Evolutionary conservation across 2,113 vertebrate genomes (phyloP).

Genomic region (Telmatochromis brichardi): DNA sequence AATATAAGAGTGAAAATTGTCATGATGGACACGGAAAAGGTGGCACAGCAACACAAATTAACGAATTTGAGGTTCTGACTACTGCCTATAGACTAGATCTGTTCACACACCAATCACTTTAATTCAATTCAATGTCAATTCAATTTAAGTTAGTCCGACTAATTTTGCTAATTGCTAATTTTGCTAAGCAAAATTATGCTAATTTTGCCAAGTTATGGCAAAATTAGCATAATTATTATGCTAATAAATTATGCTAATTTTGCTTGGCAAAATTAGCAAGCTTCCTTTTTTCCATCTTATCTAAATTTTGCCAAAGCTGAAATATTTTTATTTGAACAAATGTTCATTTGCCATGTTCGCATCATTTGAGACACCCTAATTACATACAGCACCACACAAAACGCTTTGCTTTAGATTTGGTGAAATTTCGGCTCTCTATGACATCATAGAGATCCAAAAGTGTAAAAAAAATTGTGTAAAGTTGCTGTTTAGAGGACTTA

Average conservation of each 20-base stretch:
- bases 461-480: not conserved
- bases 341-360: not conserved
- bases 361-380: rapidly evolving
- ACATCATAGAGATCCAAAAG: not conserved
- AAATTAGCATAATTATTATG: too few relatives aligned
- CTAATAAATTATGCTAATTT: too few relatives aligned
- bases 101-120: not conserved
- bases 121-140: not conserved
- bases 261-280: not conserved
- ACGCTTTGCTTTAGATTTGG: not conserved
- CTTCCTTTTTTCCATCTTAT: not conserved
- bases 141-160: not conserved
- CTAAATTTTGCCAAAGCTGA: not conserved
- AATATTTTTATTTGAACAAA: not conserved
- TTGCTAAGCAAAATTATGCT: not conserved
- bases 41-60: not conserved
- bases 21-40: not conserved
- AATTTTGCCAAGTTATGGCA: too few relatives aligned
- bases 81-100: not conserved
- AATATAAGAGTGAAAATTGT: not conserved
- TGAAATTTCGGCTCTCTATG: not conserved
- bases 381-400: not conserved
- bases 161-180: not conserved
- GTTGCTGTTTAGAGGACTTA: not conserved
- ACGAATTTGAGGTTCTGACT: not conserved